A percentile compares a stretch with the other conserved stretches of the same genome.
Evolutionary conservation across 2,113 vertebrate genomes (phyloP).

Genomic region (Sardina pilchardus): DNA sequence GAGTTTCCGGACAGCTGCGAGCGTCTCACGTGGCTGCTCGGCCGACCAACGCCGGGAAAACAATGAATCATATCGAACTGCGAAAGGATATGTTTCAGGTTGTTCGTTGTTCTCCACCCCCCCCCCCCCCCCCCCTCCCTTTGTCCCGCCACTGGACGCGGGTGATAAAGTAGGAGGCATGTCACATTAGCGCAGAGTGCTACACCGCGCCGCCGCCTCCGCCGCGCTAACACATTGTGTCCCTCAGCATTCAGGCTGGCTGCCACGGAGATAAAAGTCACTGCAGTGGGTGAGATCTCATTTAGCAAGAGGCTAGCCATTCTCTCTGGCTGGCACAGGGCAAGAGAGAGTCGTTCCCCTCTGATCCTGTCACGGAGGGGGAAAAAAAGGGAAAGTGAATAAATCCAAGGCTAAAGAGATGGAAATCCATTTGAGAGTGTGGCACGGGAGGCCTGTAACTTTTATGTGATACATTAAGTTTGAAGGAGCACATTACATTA

Average conservation of each 20-base stretch:
- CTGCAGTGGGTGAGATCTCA: neutral
- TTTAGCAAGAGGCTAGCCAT: neutral
- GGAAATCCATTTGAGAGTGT: neutral
- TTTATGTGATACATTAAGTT: slow-evolving; percentile 32
- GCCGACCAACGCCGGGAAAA: neutral
- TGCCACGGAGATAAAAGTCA: slow-evolving; percentile 7
- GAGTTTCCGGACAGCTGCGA: neutral
- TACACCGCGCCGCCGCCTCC: neutral
- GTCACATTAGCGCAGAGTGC: neutral
- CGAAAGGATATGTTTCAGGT: neutral
- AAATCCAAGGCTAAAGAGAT: slow-evolving; percentile 3
- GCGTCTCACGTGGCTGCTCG: slow-evolving; percentile 13
- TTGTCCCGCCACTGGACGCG: neutral
- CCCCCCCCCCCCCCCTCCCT: too few species aligned
- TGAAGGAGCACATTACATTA: slow-evolving; percentile 22
- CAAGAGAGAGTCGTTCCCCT: neutral
- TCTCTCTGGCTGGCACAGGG: neutral
- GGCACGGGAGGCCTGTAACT: neutral
- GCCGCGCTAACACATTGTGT: neutral
- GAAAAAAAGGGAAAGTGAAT: neutral
- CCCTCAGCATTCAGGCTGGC: neutral
- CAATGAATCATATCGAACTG: slow-evolving; percentile 26
- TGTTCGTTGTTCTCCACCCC: too few species aligned
- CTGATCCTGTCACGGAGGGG: neutral
- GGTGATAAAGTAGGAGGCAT: neutral